phyloP scores from a whole-genome alignment of 1,140 invertebrate genomes.

The Homarus americanus region DNA sequence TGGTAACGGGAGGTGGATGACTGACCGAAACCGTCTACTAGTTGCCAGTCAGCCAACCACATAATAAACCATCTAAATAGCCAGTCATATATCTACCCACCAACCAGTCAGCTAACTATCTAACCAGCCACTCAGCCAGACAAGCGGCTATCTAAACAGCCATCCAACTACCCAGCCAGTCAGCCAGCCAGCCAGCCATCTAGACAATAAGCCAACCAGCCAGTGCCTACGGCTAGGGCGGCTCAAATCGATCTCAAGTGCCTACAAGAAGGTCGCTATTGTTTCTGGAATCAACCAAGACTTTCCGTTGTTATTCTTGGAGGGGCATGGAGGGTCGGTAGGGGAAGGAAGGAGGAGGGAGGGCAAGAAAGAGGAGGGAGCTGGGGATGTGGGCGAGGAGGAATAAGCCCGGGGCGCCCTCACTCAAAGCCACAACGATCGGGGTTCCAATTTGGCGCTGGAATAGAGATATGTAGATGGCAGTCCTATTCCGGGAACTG shows the following conservation, averaged over 20 bases:
- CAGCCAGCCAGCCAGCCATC: background rate
- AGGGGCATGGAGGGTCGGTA: background rate
- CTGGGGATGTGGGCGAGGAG: background rate
- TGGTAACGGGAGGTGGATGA: no score
- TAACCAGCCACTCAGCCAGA: background rate
- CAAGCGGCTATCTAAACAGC: background rate
- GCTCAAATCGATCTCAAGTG: slow-evolving; percentile 16
- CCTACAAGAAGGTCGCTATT: slow-evolving; percentile 40
- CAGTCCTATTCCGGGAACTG: slow-evolving; percentile 43
- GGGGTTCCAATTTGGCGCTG: slow-evolving; percentile 45
- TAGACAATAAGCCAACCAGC: background rate
- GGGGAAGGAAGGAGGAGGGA: background rate
- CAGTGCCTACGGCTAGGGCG: background rate
- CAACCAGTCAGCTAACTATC: background rate
- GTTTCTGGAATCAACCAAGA: slow-evolving; percentile 26
- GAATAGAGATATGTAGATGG: slow-evolving; percentile 59
- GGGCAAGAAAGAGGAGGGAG: background rate
- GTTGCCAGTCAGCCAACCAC: no score
- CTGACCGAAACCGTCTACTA: no score
- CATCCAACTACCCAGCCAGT: background rate
- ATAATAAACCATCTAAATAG: no score
- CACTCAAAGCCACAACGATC: slow-evolving; percentile 26
- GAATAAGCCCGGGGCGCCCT: background rate
- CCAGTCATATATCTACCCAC: background rate
- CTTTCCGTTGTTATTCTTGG: slow-evolving; percentile 21